phyloP scores from a whole-genome alignment of 2,888 invertebrate species.

The Cosmia pyralina region DNA sequence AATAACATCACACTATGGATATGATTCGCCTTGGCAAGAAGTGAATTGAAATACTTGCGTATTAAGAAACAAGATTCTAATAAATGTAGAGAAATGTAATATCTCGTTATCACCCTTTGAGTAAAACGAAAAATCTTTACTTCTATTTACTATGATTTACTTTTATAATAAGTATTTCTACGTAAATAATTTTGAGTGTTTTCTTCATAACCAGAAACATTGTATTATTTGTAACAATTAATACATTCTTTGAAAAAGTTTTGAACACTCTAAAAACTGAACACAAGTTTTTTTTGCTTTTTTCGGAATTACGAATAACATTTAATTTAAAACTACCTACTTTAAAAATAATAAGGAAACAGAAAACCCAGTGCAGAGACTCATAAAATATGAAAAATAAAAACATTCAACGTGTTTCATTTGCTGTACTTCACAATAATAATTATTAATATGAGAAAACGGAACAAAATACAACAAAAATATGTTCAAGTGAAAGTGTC shows the following conservation, averaged over 20 bases:
- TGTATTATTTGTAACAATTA: neutral
- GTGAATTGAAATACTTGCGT: neutral
- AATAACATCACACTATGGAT: neutral
- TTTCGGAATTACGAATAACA: neutral
- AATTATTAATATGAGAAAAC: conserved; percentile 69
- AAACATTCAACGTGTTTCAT: conserved; percentile 8
- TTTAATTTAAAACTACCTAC: neutral
- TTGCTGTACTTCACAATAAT: conserved; percentile 35
- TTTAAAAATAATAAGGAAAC: neutral
- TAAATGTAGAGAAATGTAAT: neutral
- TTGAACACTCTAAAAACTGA: neutral
- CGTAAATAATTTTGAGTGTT: neutral
- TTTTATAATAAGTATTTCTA: neutral
- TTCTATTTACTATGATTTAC: no score
- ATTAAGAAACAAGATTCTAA: neutral
- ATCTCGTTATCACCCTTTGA: neutral
- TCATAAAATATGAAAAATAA: conserved; percentile 15
- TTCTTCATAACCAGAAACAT: no score
- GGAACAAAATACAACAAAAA: conserved; percentile 79
- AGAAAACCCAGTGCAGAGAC: neutral
- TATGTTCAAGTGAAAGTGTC: conserved; percentile 83
- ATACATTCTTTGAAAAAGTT: neutral
- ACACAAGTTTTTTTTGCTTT: neutral
- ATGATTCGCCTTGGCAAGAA: neutral
- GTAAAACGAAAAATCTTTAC: neutral